phyloP scores from a whole-genome alignment of 1,140 invertebrate species.

The Zaprionus nigranus region DNA sequence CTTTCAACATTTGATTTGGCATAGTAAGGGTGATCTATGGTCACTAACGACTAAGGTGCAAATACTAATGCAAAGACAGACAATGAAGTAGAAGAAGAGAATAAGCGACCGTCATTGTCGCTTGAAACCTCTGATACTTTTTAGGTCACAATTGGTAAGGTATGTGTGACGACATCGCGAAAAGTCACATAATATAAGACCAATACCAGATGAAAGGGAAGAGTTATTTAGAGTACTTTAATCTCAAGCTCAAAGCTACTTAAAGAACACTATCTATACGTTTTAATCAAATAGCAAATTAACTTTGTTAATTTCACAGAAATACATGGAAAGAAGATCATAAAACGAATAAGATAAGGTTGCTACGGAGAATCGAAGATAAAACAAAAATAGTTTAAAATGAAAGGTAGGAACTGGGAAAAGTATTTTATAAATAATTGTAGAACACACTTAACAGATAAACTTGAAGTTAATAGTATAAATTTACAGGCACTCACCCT shows the following conservation, averaged over 20 bases:
- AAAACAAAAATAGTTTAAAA: not conserved
- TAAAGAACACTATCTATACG: too few relatives aligned
- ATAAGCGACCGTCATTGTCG: too few relatives aligned
- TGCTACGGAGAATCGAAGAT: not conserved
- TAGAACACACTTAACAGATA: not conserved
- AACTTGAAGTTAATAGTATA: not conserved
- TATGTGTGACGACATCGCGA: conserved; percentile 21
- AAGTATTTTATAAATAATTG: not conserved
- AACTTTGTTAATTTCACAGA: not conserved
- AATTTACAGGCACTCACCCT: not conserved
- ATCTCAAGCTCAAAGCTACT: too few relatives aligned
- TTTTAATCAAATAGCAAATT: not conserved
- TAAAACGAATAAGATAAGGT: not conserved
- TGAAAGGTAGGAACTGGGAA: not conserved
- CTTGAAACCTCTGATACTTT: conserved; percentile 12
- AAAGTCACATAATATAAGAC: not conserved
- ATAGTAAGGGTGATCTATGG: conserved; percentile 54
- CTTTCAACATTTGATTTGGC: conserved; percentile 15
- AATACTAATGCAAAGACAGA: conserved; percentile 28
- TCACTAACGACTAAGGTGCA: conserved; percentile 29
- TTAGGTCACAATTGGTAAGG: conserved; percentile 36
- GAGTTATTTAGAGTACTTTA: too few relatives aligned
- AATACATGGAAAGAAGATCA: not conserved
- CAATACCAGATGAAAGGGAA: too few relatives aligned
- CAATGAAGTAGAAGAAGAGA: not conserved